phyloP scores from a whole-genome alignment of 2,797 vertebrate genomes.

The Sphenopsis melanotis region DNA sequence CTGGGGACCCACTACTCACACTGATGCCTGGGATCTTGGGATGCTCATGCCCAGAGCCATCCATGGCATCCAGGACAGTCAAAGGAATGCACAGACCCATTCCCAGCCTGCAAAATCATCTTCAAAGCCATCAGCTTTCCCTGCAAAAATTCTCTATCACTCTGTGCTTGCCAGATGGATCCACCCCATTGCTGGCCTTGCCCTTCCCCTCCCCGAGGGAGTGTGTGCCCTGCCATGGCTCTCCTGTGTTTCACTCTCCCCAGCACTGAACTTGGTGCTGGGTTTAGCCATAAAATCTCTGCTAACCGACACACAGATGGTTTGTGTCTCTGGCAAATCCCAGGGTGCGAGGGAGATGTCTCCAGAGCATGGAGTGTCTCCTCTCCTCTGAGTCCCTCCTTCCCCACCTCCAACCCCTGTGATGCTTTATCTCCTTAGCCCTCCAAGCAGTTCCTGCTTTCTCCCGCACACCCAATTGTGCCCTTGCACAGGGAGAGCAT shows the following conservation, averaged over 20 bases:
- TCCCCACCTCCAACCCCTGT: constrained; percentile 4
- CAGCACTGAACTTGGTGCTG: constrained; percentile 1
- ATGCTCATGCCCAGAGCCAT: not conserved
- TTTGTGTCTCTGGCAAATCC: constrained; percentile 53
- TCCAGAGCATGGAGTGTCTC: not conserved
- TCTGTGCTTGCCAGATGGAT: not conserved
- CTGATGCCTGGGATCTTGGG: not conserved
- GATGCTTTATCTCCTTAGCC: not conserved
- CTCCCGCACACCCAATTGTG: not conserved
- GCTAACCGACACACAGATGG: constrained; percentile 25
- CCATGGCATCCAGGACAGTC: not conserved
- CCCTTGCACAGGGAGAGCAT: constrained; percentile 5
- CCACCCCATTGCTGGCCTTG: not conserved
- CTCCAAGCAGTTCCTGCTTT: not conserved
- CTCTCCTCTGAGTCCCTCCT: not conserved
- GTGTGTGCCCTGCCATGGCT: not conserved
- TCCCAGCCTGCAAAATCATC: not conserved
- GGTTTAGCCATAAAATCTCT: constrained; percentile 5
- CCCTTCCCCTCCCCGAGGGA: not conserved
- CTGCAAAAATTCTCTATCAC: not conserved
- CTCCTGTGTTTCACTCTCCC: not conserved
- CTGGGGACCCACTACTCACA: not conserved
- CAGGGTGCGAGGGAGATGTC: constrained; percentile 26
- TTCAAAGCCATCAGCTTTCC: not conserved
- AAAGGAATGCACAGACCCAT: not conserved